Percentiles rank a stretch among this genome's conserved stretches.
phyloP scores from a whole-genome alignment of 92 coral and sea anemone species.

The Scolanthus callimorphus region DNA sequence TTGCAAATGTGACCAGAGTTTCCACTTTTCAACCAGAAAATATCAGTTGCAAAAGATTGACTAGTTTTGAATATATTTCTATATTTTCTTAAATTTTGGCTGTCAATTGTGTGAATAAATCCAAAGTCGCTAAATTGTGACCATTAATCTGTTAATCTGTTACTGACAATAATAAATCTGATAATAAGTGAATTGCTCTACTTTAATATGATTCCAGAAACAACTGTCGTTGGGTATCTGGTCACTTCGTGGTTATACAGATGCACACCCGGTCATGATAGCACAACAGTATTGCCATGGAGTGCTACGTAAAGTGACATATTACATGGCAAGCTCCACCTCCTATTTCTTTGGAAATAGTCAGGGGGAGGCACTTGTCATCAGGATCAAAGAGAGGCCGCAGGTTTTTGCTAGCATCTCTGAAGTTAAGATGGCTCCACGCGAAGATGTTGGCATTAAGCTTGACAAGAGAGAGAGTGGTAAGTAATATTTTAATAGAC shows the following conservation, averaged over 20 bases:
- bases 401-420: constrained; percentile 26
- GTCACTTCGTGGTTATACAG: constrained; percentile 27
- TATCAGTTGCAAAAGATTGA: too few species aligned
- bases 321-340: constrained; percentile 70
- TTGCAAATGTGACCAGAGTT: too few species aligned
- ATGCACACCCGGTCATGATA: constrained; percentile 68
- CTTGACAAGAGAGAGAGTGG: constrained; percentile 23
- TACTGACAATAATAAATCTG: too few species aligned
- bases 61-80: too few species aligned
- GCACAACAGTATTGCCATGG: constrained; percentile 85
- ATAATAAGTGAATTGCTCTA: too few species aligned
- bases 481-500: not conserved
- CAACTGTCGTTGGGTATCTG: constrained; percentile 14
- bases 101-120: too few species aligned
- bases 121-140: too few species aligned
- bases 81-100: too few species aligned
- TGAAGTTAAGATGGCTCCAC: not conserved
- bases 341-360: constrained; percentile 62
- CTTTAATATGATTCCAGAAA: constrained; percentile 16
- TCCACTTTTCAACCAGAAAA: too few species aligned
- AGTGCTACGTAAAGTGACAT: constrained; percentile 67
- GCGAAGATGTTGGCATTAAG: constrained; percentile 22
- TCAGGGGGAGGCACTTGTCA: constrained; percentile 57
- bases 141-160: too few species aligned
- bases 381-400: constrained; percentile 69